Base-by-base conservation (phyloP, 2,888 invertebrate genomes). In the Cacoxenus indagator region DNA sequence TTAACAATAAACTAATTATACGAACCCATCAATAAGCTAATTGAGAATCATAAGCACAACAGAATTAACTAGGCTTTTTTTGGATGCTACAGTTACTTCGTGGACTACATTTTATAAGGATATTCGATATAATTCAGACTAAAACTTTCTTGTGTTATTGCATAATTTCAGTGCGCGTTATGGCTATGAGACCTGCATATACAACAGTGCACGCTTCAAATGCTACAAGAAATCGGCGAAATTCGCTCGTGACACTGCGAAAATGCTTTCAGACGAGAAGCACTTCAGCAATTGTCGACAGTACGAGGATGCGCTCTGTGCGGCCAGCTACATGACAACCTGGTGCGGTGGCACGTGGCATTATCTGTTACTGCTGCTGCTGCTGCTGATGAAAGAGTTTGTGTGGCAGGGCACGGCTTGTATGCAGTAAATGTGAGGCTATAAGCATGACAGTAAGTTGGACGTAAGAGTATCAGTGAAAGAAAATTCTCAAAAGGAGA, bases 141-240 rank as follows among this genome's bases (percentile, higher is more conserved):
- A 37, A 37, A 24, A 17, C 9, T 8, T 51, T 51, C 19, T 19
- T 51, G 2, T 51, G 4, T 51, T 43, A 54, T 64, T 5, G 8
- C 37, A 2, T 37, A 31, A 4, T 73, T 78, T 1, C 68, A 88
- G 88, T 67, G 85, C 88, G 45, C 85, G 88, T n/a, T 81, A 84
- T 67, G 88, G 87, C 29, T 88, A 88, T 65, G 88, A 88, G 75
- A 86, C 84, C 45, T 88, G 88, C 77, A 86, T 88, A 68, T 86
- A 84, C 73, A 88, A 87, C 27, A 87, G 87, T 57, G 88, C 88
- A 4, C 81, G 87, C 0, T 87, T 84, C 73, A 88, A 88, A 70
- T 88, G 88, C 75, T 86, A 87, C 68, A 79, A 82, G 46, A 77
- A 84, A 62, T 88, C 88, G 64, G 87, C 87, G 0, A 79, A 82